Evolutionary conservation across 2,113 vertebrate genomes (phyloP).

Genomic region (Upupa epops): DNA sequence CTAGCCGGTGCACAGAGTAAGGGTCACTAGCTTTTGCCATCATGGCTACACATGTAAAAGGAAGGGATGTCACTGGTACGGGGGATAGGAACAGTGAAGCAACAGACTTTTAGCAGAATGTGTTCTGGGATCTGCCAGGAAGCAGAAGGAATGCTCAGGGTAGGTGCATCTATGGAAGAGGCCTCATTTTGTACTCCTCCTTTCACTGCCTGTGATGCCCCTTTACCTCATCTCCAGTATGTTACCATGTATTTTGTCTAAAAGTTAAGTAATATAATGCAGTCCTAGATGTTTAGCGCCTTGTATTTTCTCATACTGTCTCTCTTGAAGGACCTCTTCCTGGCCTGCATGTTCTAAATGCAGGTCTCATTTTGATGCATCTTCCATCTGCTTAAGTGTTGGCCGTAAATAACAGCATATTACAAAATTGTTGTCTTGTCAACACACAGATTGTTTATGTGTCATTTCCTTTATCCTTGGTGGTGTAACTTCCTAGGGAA

Average conservation of each 20-base stretch:
- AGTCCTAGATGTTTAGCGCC: neutral
- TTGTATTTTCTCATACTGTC: neutral
- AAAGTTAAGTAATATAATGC: neutral
- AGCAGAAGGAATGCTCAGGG: neutral
- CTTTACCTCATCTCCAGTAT: neutral
- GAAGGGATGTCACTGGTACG: neutral
- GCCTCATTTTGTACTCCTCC: accelerated
- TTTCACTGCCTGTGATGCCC: neutral
- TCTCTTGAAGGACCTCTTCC: neutral
- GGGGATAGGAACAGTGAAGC: neutral
- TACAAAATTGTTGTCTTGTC: constrained; percentile 48
- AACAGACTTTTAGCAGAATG: neutral
- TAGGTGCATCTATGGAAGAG: accelerated
- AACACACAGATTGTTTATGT: constrained; percentile 60
- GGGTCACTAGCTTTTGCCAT: accelerated
- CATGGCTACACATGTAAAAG: accelerated
- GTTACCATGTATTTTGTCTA: neutral
- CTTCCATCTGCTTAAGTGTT: constrained; percentile 58
- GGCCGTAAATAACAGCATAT: constrained; percentile 50
- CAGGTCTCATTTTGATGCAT: constrained; percentile 12
- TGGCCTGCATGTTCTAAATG: constrained; percentile 12
- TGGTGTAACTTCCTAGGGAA: constrained; percentile 24
- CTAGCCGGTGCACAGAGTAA: neutral
- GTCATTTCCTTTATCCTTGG: constrained; percentile 52
- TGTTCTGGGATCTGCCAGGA: neutral